Percentiles rank a stretch among this genome's conserved stretches.
Conservation (phyloP, 92 coral and sea anemone genomes). For the Ricordea florida region DNA sequence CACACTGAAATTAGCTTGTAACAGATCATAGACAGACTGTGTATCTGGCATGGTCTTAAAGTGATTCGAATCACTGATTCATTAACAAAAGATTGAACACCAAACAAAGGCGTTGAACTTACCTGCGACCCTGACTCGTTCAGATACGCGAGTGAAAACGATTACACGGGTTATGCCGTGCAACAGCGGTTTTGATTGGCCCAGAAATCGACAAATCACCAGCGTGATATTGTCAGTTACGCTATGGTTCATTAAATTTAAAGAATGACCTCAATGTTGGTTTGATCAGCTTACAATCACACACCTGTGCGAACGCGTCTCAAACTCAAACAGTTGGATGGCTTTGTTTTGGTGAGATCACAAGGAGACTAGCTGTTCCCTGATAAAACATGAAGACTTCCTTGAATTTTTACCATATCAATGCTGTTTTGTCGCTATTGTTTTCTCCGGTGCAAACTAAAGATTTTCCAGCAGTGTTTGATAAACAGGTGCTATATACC, state of each 20-base stretch:
- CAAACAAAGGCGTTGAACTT: slow-evolving; percentile 17
- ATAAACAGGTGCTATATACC: no score
- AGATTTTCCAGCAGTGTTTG: no score
- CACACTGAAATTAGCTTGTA: no score
- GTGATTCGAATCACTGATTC: no score
- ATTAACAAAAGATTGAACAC: not conserved
- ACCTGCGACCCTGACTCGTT: slow-evolving; percentile 21
- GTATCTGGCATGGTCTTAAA: no score
- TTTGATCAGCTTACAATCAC: not conserved
- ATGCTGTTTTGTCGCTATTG: no score
- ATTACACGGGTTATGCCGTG: slow-evolving; percentile 4
- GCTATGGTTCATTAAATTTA: slow-evolving; percentile 11
- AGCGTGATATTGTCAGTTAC: not conserved
- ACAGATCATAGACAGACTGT: no score
- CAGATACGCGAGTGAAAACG: not conserved
- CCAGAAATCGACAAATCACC: not conserved
- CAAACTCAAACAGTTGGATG: slow-evolving; percentile 1
- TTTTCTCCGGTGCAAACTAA: no score
- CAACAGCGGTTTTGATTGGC: not conserved
- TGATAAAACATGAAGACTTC: no score
- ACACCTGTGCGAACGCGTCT: slow-evolving; percentile 1
- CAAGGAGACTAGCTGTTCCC: not conserved
- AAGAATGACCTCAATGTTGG: slow-evolving; percentile 24
- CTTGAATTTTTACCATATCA: no score
- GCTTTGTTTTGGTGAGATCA: not conserved